Base-by-base conservation (phyloP, 92 coral and sea anemone species). In the Heliopora coerulea region DNA sequence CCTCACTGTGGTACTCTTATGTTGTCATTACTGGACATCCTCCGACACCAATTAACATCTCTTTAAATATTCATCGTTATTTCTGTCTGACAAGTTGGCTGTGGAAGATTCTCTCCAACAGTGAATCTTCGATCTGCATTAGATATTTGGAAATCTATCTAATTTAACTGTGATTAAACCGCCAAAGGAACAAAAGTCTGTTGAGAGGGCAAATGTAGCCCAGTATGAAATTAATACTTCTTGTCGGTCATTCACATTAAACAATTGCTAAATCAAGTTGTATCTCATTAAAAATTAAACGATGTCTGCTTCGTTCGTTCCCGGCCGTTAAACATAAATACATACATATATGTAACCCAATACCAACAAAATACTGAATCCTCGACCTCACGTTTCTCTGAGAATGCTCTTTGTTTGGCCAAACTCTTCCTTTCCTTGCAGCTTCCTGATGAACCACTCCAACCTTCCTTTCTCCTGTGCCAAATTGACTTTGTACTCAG, bases 361-460 rank as follows among this genome's bases (percentile, higher is more conserved):
- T 56, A 56, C 11, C 8, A 6, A 50, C 58, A 17, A n/a, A 17
- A 6, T 50, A 50, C 3, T 50, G 21, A 5, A 6, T 50, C 8
- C 58, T 23, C 6, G 58, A 49, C 75, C 13, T 70, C 49, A 70
- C 37, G 77, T 70, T 54, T 70, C 77, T 25, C 77, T 52, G 35
- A 70, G 57, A 32, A 70, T 70, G 42, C n/a, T 54, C 9, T 70
- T 70, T 20, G 25, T 31, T 27, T 67, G 74, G 18, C 35, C 59
- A 44, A 70, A 70, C 40, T 70, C 77, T 20, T 70, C 62, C 39
- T 70, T 70, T 32, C 86, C 79, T 58, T 78, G 86, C 18, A 95
- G 83, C 37, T 95, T 89, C 41, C 89, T 95, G 3, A 95, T 58
- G 17, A 95, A 52, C 99, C 99, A 95, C 44, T 95, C 95, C 11